Conservation (phyloP, 2,888 invertebrate genomes). For the Mesorhabditis belari region DNA sequence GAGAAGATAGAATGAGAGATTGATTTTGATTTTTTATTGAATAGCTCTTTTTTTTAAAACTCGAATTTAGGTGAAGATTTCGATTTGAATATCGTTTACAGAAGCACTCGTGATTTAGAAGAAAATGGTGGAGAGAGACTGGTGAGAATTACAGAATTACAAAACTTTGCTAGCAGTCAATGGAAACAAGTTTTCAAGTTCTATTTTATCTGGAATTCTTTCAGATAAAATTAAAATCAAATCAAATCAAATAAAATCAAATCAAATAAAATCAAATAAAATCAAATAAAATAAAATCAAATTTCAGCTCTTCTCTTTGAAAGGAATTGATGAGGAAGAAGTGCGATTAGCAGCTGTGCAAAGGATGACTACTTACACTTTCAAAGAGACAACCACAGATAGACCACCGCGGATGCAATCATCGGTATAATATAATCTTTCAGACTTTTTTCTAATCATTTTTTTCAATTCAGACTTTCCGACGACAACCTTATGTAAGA, state of each 20-base stretch:
- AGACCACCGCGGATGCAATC: not conserved
- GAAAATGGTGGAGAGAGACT: not conserved
- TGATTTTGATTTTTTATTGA: constrained; percentile 3
- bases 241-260: too few species aligned
- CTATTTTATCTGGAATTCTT: too few species aligned
- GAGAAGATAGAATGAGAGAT: not conserved
- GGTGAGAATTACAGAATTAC: not conserved
- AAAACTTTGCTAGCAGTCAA: not conserved
- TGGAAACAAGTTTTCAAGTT: too few species aligned
- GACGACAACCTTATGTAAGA: constrained; percentile 33
- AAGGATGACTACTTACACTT: constrained; percentile 35
- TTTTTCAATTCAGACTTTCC: constrained; percentile 7
- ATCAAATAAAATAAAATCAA: too few species aligned
- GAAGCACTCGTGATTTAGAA: not conserved
- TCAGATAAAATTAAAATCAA: too few species aligned
- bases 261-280: too few species aligned
- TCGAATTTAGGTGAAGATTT: constrained; percentile 5
- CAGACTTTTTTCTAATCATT: not conserved
- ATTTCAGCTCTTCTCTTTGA: not conserved
- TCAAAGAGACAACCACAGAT: constrained; percentile 21
- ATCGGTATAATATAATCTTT: not conserved
- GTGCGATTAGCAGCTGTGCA: constrained; percentile 21
- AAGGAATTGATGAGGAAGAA: constrained; percentile 20
- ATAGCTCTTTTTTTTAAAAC: not conserved
- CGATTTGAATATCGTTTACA: not conserved